Evolutionary conservation across 1,140 invertebrate genomes (phyloP), one percentile per base, ranked within the genome.

Genomic region (Cydia amplana): DNA sequence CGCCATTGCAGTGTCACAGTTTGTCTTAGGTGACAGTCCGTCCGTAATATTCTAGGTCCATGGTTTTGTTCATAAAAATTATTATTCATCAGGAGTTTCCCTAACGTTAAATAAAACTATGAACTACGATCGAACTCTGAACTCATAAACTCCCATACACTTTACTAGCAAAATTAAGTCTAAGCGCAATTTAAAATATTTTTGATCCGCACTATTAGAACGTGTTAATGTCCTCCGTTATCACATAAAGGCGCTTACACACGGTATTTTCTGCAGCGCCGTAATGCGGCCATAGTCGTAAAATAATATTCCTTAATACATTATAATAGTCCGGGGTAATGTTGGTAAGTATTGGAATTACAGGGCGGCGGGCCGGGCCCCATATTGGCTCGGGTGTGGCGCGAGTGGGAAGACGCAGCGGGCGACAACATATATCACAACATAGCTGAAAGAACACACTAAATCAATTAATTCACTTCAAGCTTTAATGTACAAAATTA

Each of bases 241-340:
- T 46, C 28, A 73, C 65, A 80, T 85, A 81, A 88, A 83, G 81
- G 79, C 77, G 80, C 74, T 77, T 84, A 80, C 81, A 84, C 79
- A 84, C 74, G 80, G 80, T 90, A 90, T 88, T 91, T 91, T 90
- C 86, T 89, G 88, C 82, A 76, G 74, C 82, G 81, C 76, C 83
- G 76, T 73, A 64, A 81, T 80, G 81, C 80, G 76, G 83, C 83
- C 79, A 81, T 83, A 83, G 83, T 86, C 86, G 83, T 91, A 91
- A 91, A 90, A 93, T 93, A 93, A 93, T 93, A 93, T 91, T 88
- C 90, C 89, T 90, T 93, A 92, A 92, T 91, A 92, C 88, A 91
- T 92, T 91, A 92, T 92, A 92, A 92, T 91, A 92, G 90, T 91
- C 85, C 83, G 83, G 84, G 89, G 85, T 92, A 92, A 92, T 92